Conservation (phyloP, 2,797 vertebrate genomes). For the Scomberomorus guttatus region DNA sequence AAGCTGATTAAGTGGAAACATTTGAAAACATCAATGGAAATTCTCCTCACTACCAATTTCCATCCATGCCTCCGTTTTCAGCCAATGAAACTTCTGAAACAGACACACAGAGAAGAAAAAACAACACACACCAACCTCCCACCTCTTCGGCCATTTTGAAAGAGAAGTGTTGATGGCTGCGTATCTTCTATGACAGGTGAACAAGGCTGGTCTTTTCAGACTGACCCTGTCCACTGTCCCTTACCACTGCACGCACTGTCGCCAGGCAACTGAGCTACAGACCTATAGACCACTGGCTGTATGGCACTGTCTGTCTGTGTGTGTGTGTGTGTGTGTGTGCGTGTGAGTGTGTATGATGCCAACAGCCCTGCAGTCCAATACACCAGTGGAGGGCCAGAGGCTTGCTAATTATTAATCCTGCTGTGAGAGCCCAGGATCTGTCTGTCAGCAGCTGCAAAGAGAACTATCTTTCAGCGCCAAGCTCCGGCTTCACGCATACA, state of each 20-base stretch:
- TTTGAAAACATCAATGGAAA: background rate
- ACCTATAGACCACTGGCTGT: conserved; percentile 55
- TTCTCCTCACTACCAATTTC: background rate
- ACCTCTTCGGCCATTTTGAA: conserved; percentile 77
- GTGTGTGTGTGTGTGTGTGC: conserved; percentile 54
- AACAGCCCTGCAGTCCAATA: conserved; percentile 78
- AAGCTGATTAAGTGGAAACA: background rate
- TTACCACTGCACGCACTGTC: conserved; percentile 61
- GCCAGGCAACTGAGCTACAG: conserved; percentile 80
- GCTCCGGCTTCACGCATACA: conserved; percentile 64
- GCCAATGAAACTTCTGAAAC: conserved; percentile 34
- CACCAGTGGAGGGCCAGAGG: conserved; percentile 80
- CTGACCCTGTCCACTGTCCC: conserved; percentile 66
- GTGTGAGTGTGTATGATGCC: conserved; percentile 53
- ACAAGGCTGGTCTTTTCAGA: conserved; percentile 76
- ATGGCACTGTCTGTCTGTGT: conserved; percentile 38
- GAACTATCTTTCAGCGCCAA: conserved; percentile 56
- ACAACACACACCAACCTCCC: conserved; percentile 77
- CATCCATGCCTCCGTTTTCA: conserved; percentile 10
- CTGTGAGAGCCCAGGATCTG: conserved; percentile 77
- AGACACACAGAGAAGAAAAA: conserved; percentile 32
- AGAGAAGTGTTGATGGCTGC: conserved; percentile 70
- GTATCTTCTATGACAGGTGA: conserved; percentile 76
- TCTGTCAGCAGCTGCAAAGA: conserved; percentile 71
- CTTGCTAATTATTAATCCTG: conserved; percentile 88